A percentile compares a stretch with the other conserved stretches of the same genome.
These are phyloP conservation scores for Odontomachus brunneus DNA, from an alignment of 1,140 invertebrate genomes.

Conservation along the genomic window DNA sequence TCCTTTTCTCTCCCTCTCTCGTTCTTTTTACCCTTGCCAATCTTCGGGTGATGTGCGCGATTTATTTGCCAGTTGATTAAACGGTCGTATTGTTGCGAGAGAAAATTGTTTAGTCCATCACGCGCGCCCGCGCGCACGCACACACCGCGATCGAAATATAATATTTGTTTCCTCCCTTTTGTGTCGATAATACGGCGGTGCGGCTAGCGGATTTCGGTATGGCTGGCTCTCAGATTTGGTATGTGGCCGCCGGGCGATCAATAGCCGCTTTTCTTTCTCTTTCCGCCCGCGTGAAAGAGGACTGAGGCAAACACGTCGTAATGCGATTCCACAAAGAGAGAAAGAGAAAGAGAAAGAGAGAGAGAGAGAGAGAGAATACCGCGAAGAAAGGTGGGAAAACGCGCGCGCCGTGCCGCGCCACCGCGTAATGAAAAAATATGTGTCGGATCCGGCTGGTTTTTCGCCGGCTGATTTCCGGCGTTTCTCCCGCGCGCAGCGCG, in stretches of 20 bases:
- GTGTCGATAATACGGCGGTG: neutral
- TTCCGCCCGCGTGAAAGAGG: conserved; percentile 8
- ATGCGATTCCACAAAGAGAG: conserved; percentile 39
- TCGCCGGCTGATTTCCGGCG: conserved; percentile 65
- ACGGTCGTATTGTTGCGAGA: too few relatives aligned
- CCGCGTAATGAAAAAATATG: conserved; percentile 74
- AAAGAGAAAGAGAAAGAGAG: too few relatives aligned
- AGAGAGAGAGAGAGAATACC: too few relatives aligned
- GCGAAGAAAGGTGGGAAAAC: conserved; percentile 49
- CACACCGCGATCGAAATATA: neutral
- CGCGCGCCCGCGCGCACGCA: neutral
- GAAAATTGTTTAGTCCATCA: neutral
- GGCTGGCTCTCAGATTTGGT: conserved; percentile 39
- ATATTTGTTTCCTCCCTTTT: conserved; percentile 38
- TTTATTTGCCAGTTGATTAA: too few relatives aligned
- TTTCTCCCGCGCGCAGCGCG: conserved; percentile 2
- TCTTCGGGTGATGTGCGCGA: too few relatives aligned
- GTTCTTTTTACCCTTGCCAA: too few relatives aligned
- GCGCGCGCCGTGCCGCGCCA: neutral
- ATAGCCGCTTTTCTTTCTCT: conserved; percentile 4
- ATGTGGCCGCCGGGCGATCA: conserved; percentile 40
- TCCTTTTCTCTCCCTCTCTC: too few relatives aligned
- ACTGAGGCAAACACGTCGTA: conserved; percentile 35
- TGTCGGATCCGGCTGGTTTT: conserved; percentile 33
- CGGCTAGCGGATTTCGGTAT: conserved; percentile 15